Percentiles rank a stretch among this genome's conserved stretches.
phyloP scores from a whole-genome alignment of 2,888 invertebrate species.

The Lordiphosa fenestrarum region DNA sequence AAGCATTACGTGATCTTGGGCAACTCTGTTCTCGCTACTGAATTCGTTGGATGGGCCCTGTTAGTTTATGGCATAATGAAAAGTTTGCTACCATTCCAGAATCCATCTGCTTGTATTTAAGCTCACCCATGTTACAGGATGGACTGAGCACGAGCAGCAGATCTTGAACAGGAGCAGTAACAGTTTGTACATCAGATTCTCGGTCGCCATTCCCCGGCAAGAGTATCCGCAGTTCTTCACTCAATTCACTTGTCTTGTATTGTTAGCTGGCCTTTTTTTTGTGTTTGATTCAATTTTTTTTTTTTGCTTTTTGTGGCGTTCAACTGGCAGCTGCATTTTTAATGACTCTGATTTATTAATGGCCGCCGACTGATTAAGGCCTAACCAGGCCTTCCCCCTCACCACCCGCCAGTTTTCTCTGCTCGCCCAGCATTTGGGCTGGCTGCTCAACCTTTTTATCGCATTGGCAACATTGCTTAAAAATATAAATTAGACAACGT shows the following conservation, averaged over 20 bases:
- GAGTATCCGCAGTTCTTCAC: background rate
- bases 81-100: too few species aligned
- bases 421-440: too few species aligned
- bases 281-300: background rate
- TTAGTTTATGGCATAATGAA: too few species aligned
- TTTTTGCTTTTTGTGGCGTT: conserved; percentile 14
- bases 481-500: conserved; percentile 68
- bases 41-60: too few species aligned
- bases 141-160: too few species aligned
- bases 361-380: conserved; percentile 78
- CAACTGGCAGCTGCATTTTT: conserved; percentile 76
- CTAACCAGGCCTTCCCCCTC: conserved; percentile 21
- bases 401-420: too few species aligned
- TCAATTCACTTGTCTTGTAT: background rate
- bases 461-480: conserved; percentile 25
- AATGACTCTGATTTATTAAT: conserved; percentile 80
- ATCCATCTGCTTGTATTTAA: too few species aligned
- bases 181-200: too few species aligned
- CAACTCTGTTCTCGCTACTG: too few species aligned
- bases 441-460: background rate
- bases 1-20: too few species aligned
- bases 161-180: too few species aligned
- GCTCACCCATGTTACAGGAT: too few species aligned
- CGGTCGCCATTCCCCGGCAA: background rate
- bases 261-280: conserved; percentile 38